A percentile compares a stretch with the other conserved stretches of the same genome.
These are phyloP conservation scores for Corydoras maculifer DNA, from an alignment of 2,113 vertebrate genomes.

Conservation along the genomic window DNA sequence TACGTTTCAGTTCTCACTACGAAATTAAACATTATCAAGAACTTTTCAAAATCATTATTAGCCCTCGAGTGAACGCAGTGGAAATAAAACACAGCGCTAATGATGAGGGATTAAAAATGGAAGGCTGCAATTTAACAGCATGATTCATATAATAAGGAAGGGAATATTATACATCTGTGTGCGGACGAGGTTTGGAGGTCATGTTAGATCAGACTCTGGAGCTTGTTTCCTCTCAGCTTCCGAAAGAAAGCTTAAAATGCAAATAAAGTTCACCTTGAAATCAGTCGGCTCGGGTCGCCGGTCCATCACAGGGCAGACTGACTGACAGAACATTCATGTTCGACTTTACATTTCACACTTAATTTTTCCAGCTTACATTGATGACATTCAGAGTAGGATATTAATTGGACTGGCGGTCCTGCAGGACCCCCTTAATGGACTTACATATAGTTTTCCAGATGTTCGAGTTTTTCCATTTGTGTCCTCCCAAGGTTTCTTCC, in stretches of 20 bases:
- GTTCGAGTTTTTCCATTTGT: too few relatives aligned
- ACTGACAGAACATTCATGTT: too few relatives aligned
- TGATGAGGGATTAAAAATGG: conserved; percentile 6
- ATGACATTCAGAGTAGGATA: too few relatives aligned
- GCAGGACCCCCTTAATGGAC: too few relatives aligned
- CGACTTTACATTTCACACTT: too few relatives aligned
- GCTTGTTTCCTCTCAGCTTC: not conserved
- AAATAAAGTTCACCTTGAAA: too few relatives aligned
- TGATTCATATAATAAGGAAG: not conserved
- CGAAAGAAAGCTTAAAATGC: not conserved
- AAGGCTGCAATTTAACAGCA: conserved; percentile 8
- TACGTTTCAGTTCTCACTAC: not conserved
- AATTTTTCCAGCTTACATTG: too few relatives aligned
- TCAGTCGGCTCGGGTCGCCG: too few relatives aligned
- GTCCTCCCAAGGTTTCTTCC: too few relatives aligned
- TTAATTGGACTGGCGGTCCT: too few relatives aligned
- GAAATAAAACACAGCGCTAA: conserved; percentile 1
- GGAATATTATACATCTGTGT: conserved; percentile 3
- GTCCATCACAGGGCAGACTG: too few relatives aligned
- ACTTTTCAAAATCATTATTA: not conserved
- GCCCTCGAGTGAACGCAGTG: not conserved
- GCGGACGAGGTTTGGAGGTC: conserved; percentile 1
- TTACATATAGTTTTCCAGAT: too few relatives aligned
- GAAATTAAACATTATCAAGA: conserved; percentile 16
- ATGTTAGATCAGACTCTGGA: not conserved